These are phyloP conservation scores for Mormyrus iriodes DNA, from an alignment of 2,113 vertebrate genomes.

Conservation along the genomic window DNA sequence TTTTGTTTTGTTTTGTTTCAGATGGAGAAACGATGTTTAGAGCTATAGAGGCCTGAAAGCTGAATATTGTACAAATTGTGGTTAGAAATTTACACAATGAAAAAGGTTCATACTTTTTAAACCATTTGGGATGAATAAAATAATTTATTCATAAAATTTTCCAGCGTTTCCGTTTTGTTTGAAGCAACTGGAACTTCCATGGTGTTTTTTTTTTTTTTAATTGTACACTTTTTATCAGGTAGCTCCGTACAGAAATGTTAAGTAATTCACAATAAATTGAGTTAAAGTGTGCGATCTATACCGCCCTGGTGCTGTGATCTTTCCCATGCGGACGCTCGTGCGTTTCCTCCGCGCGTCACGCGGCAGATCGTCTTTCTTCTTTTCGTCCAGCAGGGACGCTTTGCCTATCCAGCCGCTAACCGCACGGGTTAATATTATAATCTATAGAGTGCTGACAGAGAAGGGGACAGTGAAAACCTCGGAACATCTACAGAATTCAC, in stretches of 20 bases:
- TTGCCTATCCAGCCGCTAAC: not conserved
- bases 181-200: not conserved
- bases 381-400: not conserved
- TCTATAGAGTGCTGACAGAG: not conserved
- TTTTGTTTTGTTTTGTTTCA: not conserved
- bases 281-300: not conserved
- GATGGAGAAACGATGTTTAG: conserved; percentile 49
- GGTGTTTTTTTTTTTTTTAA: not conserved
- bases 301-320: not conserved
- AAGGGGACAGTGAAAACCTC: not conserved
- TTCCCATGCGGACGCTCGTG: not conserved
- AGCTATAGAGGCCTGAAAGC: conserved; percentile 65
- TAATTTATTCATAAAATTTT: conserved; percentile 68
- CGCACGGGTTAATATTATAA: not conserved
- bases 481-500: not conserved
- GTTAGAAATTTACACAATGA: conserved; percentile 54
- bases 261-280: not conserved
- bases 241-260: not conserved
- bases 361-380: not conserved
- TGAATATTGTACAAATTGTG: conserved; percentile 68
- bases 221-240: not conserved
- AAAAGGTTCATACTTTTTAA: conserved; percentile 67
- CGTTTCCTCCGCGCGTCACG: not conserved
- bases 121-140: conserved; percentile 54
- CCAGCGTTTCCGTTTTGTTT: conserved; percentile 24